Percentiles rank a stretch among this genome's conserved stretches.
Evolutionary conservation across 2,888 invertebrate genomes (phyloP).

Genomic region (Trissolcus brochymenae): DNA sequence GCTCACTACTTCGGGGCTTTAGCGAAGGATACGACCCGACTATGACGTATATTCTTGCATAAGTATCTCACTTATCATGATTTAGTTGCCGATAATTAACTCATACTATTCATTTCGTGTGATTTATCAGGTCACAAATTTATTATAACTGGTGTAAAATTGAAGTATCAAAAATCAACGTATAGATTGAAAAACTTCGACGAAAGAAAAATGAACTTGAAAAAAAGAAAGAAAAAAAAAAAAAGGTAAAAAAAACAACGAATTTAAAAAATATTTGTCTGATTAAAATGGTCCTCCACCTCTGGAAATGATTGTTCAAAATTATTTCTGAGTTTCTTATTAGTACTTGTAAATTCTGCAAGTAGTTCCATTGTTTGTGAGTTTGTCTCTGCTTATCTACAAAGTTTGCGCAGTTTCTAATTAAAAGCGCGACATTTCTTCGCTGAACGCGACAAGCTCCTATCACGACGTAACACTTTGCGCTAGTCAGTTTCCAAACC

Average conservation of each 20-base stretch:
- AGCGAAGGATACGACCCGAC: slow-evolving; percentile 25
- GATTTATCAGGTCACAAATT: slow-evolving; percentile 6
- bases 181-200: neutral
- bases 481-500: slow-evolving; percentile 12
- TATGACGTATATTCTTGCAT: slow-evolving; percentile 40
- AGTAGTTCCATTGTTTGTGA: slow-evolving; percentile 31
- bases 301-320: neutral
- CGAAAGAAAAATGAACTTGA: too few species aligned
- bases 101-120: slow-evolving; percentile 14
- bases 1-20: slow-evolving; percentile 19
- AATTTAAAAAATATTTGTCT: too few species aligned
- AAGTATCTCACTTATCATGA: slow-evolving; percentile 33
- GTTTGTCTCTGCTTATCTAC: slow-evolving; percentile 41
- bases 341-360: slow-evolving; percentile 19
- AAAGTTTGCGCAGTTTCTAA: slow-evolving; percentile 49
- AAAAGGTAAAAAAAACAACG: too few species aligned
- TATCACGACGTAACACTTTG: slow-evolving; percentile 29
- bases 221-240: neutral
- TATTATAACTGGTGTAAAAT: neutral
- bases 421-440: slow-evolving; percentile 45
- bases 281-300: too few species aligned
- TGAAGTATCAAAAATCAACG: neutral
- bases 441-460: slow-evolving; percentile 17
- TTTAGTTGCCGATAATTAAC: slow-evolving; percentile 46
- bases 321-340: too few species aligned